phyloP scores from a whole-genome alignment of 1,140 invertebrate species.

The Chlorops oryzae region DNA sequence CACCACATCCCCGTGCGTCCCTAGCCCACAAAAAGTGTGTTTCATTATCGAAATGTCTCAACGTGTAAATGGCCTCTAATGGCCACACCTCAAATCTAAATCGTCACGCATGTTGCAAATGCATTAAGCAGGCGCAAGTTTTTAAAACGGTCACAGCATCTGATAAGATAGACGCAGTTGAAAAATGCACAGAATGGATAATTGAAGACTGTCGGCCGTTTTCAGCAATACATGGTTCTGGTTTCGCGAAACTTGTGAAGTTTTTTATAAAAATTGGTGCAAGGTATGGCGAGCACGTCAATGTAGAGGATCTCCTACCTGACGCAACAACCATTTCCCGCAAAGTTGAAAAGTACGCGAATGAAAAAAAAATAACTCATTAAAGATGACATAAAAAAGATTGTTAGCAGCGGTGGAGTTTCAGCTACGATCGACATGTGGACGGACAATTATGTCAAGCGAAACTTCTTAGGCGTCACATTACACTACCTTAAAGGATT shows the following conservation, averaged over 20 bases:
- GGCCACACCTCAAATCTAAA: conserved; percentile 2
- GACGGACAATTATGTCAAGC: conserved; percentile 16
- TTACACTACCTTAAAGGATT: conserved; percentile 11
- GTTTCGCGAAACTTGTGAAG: conserved; percentile 11
- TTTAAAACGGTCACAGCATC: neutral
- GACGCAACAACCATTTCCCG: conserved; percentile 13
- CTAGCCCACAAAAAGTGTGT: no score
- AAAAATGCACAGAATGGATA: neutral
- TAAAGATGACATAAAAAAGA: conserved; percentile 6
- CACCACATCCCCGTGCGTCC: no score
- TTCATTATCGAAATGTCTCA: no score
- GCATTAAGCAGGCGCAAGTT: neutral
- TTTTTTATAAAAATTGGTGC: conserved; percentile 14
- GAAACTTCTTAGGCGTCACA: conserved; percentile 19
- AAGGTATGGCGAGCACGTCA: conserved; percentile 9
- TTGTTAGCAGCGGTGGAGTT: conserved; percentile 13
- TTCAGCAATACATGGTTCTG: conserved; percentile 15
- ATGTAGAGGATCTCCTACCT: conserved; percentile 10
- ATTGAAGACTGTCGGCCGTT: conserved; percentile 16
- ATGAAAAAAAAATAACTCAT: conserved; percentile 17
- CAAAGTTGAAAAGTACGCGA: neutral
- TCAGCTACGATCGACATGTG: conserved; percentile 15
- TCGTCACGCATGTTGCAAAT: neutral
- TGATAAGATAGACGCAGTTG: neutral
- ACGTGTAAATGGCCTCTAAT: no score